phyloP scores from a whole-genome alignment of 2,888 invertebrate species.

The Cremastinae sp. region DNA sequence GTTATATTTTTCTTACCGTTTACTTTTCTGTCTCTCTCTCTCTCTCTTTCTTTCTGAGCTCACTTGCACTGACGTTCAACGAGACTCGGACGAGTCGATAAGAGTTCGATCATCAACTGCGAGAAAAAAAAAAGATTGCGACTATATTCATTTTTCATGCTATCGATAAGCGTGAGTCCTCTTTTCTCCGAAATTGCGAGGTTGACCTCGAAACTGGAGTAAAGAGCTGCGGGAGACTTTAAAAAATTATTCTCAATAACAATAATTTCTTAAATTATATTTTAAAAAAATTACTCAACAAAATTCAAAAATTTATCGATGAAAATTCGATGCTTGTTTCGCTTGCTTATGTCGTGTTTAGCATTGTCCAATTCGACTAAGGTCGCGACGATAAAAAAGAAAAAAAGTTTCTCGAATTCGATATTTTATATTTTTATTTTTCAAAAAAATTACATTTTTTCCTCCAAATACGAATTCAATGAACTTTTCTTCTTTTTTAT shows the following conservation, averaged over 20 bases:
- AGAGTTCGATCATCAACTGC: slow-evolving; percentile 40
- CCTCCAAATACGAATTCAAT: not conserved
- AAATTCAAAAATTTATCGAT: no score
- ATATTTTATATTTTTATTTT: not conserved
- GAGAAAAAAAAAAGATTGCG: slow-evolving; percentile 5
- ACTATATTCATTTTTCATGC: not conserved
- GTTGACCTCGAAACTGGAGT: slow-evolving; percentile 25
- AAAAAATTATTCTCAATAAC: no score
- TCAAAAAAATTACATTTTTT: slow-evolving; percentile 2
- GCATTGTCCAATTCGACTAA: slow-evolving; percentile 36
- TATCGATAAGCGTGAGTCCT: slow-evolving; percentile 39
- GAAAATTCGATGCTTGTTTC: slow-evolving; percentile 60
- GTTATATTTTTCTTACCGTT: slow-evolving; percentile 1
- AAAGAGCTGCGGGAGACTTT: not conserved
- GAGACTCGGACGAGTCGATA: slow-evolving; percentile 42
- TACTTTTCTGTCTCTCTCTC: slow-evolving; percentile 19
- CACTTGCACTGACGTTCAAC: slow-evolving; percentile 9
- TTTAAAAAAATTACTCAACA: not conserved
- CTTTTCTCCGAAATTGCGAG: slow-evolving; percentile 4
- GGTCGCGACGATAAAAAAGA: not conserved
- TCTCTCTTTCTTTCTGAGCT: slow-evolving; percentile 11
- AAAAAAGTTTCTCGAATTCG: slow-evolving; percentile 16
- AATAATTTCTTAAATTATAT: no score
- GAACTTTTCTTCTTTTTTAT: slow-evolving; percentile 9
- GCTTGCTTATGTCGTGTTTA: slow-evolving; percentile 47